Evolutionary conservation across 2,797 vertebrate genomes (phyloP), one percentile per base, ranked within the genome.

Genomic region (Acropternis orthonyx): DNA sequence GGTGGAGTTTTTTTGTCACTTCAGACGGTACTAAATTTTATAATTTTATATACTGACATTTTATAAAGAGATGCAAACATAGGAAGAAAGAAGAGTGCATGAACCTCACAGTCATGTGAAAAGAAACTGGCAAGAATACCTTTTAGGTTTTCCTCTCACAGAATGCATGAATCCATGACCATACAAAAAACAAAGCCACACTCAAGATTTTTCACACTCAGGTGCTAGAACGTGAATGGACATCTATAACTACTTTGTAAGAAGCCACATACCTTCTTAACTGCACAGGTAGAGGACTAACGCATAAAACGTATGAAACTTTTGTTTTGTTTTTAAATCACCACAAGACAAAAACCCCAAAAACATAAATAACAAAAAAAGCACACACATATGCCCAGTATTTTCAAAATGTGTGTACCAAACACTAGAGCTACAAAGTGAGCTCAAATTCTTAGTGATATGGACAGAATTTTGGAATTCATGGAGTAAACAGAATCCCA

Each of bases 401-500:
- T 41, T 87, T 82, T 54, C 39, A 79, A 74, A 59, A 74, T 6
- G 32, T 72, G 37, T 8, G 8, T 9, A 74, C 7, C 23, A n/a
- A 71, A 69, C 26, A 41, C 46, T 23, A 13, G 37, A 55, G 39
- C 58, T 73, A 61, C 32, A 75, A 48, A 81, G 2, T 11, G 16
- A 79, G 22, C 21, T 73, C 43, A 54, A 44, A 56, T 78, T 92
- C 55, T 67, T 76, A 86, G 14, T 4, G 2, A 90, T 67, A 52
- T 6, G 51, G 32, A 41, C n/a, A 78, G 24, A 59, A 81, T 73
- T 93, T 88, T 52, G 14, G 39, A 88, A 79, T 48, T 85, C 75
- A 62, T 36, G 16, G 41, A 71, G 27, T 32, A 79, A 71, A 67
- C 2, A 56, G 59, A 91, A 65, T 4, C 4, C n/a, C 52, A 90